These are phyloP conservation scores for Tragelaphus strepsiceros DNA, from an alignment of 2,113 vertebrate species.

Conservation along the genomic window DNA sequence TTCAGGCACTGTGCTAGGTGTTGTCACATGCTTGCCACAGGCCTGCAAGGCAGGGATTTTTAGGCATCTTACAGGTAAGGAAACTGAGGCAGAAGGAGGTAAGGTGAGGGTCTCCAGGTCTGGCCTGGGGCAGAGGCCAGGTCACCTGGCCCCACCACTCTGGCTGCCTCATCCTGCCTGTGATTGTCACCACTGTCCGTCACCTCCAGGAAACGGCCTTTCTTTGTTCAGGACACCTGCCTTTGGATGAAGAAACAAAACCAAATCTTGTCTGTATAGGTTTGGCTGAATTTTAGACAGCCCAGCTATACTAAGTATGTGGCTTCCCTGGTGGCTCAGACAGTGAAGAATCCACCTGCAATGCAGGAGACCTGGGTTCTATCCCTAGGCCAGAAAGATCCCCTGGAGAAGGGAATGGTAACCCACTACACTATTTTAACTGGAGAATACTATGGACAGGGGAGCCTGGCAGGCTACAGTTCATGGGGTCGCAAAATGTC, in stretches of 20 bases:
- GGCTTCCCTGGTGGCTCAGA: neutral
- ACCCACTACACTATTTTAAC: neutral
- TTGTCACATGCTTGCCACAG: neutral
- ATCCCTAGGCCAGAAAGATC: neutral
- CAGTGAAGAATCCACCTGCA: neutral
- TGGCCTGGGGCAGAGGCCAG: neutral
- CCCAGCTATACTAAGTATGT: neutral
- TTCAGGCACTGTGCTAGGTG: neutral
- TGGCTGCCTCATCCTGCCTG: neutral
- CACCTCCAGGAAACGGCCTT: neutral
- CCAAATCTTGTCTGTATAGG: neutral
- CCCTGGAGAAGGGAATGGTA: neutral
- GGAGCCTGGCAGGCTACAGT: neutral
- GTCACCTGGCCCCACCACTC: neutral
- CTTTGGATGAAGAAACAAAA: neutral
- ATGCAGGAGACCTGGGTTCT: neutral
- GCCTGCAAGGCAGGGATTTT: neutral
- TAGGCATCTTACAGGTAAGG: neutral
- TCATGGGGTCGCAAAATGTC: neutral
- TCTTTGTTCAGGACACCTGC: neutral
- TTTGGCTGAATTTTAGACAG: constrained; percentile 10
- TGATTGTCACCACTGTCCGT: neutral
- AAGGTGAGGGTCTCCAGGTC: neutral
- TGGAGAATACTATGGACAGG: neutral
- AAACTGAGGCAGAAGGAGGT: neutral